phyloP scores from a whole-genome alignment of 2,797 vertebrate species.

The Cyclura pinguis region DNA sequence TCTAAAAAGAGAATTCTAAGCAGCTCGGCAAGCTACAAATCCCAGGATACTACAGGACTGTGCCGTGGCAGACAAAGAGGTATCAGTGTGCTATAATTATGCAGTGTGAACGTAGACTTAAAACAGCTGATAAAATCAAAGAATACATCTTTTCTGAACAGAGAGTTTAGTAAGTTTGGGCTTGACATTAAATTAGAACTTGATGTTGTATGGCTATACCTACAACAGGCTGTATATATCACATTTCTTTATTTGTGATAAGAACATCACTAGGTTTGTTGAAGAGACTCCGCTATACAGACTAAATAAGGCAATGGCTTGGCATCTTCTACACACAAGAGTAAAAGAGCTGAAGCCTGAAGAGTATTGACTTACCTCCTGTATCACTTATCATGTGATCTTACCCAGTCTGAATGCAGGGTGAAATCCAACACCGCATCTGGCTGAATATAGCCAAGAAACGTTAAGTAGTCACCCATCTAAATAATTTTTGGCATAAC shows the following conservation, averaged over 20 bases:
- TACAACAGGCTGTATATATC: neutral
- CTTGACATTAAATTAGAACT: neutral
- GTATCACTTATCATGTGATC: neutral
- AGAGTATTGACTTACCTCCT: conserved; percentile 17
- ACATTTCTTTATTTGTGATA: neutral
- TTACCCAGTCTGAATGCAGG: neutral
- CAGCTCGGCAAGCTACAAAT: no score
- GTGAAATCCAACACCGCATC: conserved; percentile 20
- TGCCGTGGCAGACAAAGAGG: no score
- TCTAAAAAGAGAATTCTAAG: no score
- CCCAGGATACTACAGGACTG: no score
- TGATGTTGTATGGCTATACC: neutral
- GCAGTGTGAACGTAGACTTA: neutral
- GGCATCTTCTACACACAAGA: neutral
- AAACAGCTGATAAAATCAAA: neutral
- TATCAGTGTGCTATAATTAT: no score
- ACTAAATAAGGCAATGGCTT: conserved; percentile 5
- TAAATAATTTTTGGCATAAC: neutral
- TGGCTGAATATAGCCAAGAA: neutral
- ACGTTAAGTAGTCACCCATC: neutral
- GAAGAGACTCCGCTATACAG: neutral
- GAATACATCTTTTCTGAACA: neutral
- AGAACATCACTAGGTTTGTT: neutral
- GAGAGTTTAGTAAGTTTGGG: neutral
- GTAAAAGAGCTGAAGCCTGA: neutral